Conservation (phyloP, 2,113 vertebrate species). For the Proterorhinus semilunaris region DNA sequence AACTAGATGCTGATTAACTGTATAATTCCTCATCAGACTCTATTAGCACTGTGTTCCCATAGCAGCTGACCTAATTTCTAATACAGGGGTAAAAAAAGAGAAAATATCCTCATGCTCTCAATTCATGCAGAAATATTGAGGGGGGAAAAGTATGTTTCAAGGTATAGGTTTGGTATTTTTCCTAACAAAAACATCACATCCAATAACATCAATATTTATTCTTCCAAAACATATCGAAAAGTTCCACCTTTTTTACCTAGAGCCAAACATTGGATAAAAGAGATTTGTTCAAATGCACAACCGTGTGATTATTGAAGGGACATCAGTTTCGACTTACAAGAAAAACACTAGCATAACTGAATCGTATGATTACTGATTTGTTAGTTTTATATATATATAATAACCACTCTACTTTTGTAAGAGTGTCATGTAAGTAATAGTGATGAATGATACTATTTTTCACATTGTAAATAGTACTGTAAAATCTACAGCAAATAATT, state of each 20-base stretch:
- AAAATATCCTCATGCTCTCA: neutral
- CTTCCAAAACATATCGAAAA: slow-evolving; percentile 15
- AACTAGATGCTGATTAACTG: neutral
- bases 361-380: slow-evolving; percentile 47
- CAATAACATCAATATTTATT: slow-evolving; percentile 23
- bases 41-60: slow-evolving; percentile 21
- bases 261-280: slow-evolving; percentile 23
- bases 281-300: slow-evolving; percentile 31
- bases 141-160: too few relatives aligned
- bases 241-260: neutral
- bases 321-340: slow-evolving; percentile 14
- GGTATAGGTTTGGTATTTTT: neutral
- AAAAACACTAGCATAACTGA: slow-evolving; percentile 33
- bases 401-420: slow-evolving; percentile 26
- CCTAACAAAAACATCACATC: neutral
- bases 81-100: neutral
- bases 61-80: slow-evolving; percentile 49
- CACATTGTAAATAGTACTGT: neutral
- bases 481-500: neutral
- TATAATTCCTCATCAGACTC: neutral
- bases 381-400: slow-evolving; percentile 30
- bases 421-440: neutral
- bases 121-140: neutral
- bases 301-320: slow-evolving; percentile 21
- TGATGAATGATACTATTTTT: slow-evolving; percentile 39